Conservation (phyloP, 92 coral and sea anemone genomes). For the Epizoanthus stellaris region DNA sequence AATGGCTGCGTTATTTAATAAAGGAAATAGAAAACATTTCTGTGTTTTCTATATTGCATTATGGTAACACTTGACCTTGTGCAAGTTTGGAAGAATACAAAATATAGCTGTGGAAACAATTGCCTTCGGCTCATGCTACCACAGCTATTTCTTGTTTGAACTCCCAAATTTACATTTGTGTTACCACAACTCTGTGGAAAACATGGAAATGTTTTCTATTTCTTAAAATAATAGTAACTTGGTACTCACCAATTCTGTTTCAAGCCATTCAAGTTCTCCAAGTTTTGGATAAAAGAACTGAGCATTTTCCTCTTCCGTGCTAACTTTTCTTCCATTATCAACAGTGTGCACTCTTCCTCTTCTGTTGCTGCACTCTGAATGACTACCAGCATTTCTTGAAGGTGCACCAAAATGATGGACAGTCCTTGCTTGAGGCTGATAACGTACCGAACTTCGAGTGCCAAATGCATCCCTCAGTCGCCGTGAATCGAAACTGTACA, state of each 20-base stretch:
- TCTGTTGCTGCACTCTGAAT: conserved; percentile 1
- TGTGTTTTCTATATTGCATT: too few species aligned
- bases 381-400: conserved; percentile 2
- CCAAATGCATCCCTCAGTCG: conserved; percentile 51
- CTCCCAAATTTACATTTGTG: too few species aligned
- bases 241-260: conserved; percentile 78
- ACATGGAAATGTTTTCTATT: too few species aligned
- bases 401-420: conserved; percentile 34
- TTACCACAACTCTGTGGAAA: too few species aligned
- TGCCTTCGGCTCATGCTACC: too few species aligned
- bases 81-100: too few species aligned
- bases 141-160: too few species aligned
- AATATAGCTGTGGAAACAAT: too few species aligned
- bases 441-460: conserved; percentile 38
- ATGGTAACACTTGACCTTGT: too few species aligned
- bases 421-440: conserved; percentile 32
- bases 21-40: too few species aligned
- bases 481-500: conserved; percentile 60
- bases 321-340: conserved; percentile 34
- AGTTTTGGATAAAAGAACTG: conserved; percentile 79
- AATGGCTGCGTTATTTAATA: too few species aligned
- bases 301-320: conserved; percentile 51
- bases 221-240: neutral
- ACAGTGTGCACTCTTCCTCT: conserved; percentile 20
- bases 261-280: conserved; percentile 82